Conservation (phyloP, 1,140 invertebrate genomes). For the Sitophilus oryzae region DNA sequence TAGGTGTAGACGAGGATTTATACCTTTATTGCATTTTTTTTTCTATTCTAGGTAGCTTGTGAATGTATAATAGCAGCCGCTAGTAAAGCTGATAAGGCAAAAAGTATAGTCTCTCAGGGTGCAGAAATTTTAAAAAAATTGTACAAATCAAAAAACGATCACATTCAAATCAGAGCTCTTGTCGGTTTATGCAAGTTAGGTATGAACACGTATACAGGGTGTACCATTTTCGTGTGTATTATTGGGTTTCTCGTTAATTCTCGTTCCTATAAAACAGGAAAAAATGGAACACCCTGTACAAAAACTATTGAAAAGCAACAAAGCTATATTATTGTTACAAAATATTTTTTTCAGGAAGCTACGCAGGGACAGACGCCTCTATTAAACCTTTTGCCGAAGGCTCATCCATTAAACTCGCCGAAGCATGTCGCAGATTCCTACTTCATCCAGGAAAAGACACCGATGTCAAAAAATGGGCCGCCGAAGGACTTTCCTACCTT, state of each 20-base stretch:
- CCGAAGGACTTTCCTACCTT: conserved; percentile 94
- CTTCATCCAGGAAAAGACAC: conserved; percentile 81
- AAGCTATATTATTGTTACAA: background rate
- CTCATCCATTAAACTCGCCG: conserved; percentile 85
- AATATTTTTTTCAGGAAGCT: conserved; percentile 50
- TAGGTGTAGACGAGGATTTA: too few relatives aligned
- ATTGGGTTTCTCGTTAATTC: too few relatives aligned
- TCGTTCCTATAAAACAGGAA: too few relatives aligned
- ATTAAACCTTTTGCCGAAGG: conserved; percentile 92
- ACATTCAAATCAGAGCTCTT: conserved; percentile 80
- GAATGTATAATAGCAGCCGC: conserved; percentile 95
- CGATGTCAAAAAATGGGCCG: conserved; percentile 91
- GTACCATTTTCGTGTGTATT: too few relatives aligned
- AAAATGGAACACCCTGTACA: too few relatives aligned
- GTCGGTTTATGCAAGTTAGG: conserved; percentile 97
- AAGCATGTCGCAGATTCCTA: conserved; percentile 87
- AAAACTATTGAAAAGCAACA: too few relatives aligned
- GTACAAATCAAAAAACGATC: conserved; percentile 87
- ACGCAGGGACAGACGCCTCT: conserved; percentile 93
- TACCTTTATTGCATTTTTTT: conserved; percentile 2
- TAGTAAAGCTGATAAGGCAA: conserved; percentile 96
- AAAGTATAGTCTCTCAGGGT: conserved; percentile 84
- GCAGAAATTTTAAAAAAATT: conserved; percentile 91
- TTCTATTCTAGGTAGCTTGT: conserved; percentile 73
- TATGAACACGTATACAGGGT: conserved; percentile 2